Base-by-base conservation (phyloP, 2,113 vertebrate genomes). In the Leptobrachium leishanense region DNA sequence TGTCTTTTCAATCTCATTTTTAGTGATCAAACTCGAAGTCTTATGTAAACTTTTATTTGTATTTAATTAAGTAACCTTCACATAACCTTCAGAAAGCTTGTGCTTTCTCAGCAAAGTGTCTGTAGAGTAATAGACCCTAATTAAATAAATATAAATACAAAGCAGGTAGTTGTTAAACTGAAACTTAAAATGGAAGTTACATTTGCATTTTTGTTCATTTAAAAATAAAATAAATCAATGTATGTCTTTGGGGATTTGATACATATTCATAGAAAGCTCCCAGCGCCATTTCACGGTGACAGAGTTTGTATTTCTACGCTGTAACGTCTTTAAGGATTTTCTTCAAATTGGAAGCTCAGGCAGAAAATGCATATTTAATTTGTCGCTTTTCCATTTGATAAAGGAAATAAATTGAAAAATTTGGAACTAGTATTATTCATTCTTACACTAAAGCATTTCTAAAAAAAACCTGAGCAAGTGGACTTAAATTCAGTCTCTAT, bases 341-440 rank as follows among this genome's bases (percentile, higher is more conserved):
- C 55, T 77, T 70, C 76, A 77, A 41, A 77, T 77, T 70, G 55
- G 20, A 63, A 70, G 44, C 39, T 71, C 41, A 77, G 67, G 67
- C 42, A 77, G 67, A 77, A 77, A 77, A 77, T 70, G 20, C 66
- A 77, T 63, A 71, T 77, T 77, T 71, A 41, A 77, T 77, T 77
- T 77, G 54, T 20, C 67, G 70, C 43, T 57, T 43, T 70, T 77
- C 67, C 54, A 77, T 55, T 71, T 77, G 75, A 57, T 43, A 57
- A 57, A 77, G 50, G 44, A 69, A 68, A 76, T 68, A 9, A 71
- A 77, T 70, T 63, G 57, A 53, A 31, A 44, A 63, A 13, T 70
- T 2, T 40, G 57, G 11, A 62, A 71, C 57, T 15, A 40, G 43
- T 31, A 44, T 70, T 70, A 62, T 10, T 55, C 20, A 15, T 76